Percentiles rank a stretch among this genome's conserved stretches.
These are phyloP conservation scores for Pollachius pollachius DNA, from an alignment of 2,113 vertebrate species.

Conservation along the genomic window DNA sequence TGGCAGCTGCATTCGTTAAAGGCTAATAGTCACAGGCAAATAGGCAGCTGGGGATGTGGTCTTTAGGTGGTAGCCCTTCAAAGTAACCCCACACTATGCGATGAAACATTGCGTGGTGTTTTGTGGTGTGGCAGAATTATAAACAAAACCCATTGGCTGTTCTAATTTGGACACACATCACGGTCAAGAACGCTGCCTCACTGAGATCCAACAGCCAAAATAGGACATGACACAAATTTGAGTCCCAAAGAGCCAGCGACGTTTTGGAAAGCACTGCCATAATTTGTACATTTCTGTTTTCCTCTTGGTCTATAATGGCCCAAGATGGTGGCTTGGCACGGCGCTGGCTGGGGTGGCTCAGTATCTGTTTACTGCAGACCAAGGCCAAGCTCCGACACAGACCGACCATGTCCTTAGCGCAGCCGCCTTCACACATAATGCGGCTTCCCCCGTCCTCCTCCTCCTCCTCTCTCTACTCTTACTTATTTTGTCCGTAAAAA, in stretches of 20 bases:
- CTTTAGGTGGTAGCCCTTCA: no score
- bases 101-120: no score
- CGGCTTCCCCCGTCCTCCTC: constrained; percentile 19
- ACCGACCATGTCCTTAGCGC: constrained; percentile 38
- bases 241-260: not conserved
- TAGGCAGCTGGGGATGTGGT: no score
- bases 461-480: constrained; percentile 9
- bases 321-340: constrained; percentile 29
- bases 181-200: no score
- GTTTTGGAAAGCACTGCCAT: constrained; percentile 6
- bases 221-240: not conserved
- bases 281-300: constrained; percentile 42
- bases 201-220: not conserved
- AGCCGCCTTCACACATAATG: constrained; percentile 24
- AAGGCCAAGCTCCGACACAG: constrained; percentile 52
- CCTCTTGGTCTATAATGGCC: constrained; percentile 2
- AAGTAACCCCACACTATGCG: no score
- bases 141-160: no score
- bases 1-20: no score
- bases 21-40: no score
- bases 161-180: no score
- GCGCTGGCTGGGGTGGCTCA: constrained; percentile 20
- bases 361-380: constrained; percentile 39
- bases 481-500: not conserved
- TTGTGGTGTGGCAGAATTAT: no score